phyloP scores from a whole-genome alignment of 2,797 vertebrate species.

The Chiloscyllium punctatum region DNA sequence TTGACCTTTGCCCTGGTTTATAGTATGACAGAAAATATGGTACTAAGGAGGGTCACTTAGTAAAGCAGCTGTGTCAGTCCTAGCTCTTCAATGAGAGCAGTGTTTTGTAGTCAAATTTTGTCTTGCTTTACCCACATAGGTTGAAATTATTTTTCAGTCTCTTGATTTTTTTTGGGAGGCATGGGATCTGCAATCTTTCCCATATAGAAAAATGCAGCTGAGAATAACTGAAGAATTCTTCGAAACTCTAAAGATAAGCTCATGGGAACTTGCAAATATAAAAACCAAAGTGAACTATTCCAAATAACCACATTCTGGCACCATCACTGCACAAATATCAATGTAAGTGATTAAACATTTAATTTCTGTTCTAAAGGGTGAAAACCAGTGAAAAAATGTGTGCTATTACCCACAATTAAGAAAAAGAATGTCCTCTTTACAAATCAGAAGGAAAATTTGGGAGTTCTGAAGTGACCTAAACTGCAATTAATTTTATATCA shows the following conservation, averaged over 20 bases:
- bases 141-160: neutral
- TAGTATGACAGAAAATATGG: neutral
- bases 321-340: neutral
- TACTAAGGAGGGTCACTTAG: neutral
- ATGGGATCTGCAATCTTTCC: neutral
- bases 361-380: neutral
- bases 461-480: neutral
- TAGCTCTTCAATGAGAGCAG: neutral
- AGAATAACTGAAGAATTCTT: slow-evolving; percentile 27
- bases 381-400: neutral
- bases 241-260: neutral
- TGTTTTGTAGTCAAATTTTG: neutral
- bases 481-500: neutral
- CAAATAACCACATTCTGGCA: neutral
- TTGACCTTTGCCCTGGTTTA: neutral
- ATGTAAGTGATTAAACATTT: neutral
- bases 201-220: neutral
- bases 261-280: slow-evolving; percentile 4
- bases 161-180: neutral
- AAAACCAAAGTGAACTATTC: neutral
- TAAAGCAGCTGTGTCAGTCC: neutral
- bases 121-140: neutral
- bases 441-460: neutral
- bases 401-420: neutral
- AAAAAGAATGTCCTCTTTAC: neutral